These are phyloP conservation scores for Cataglyphis albicans DNA, from an alignment of 2,888 invertebrate species.

Conservation along the genomic window DNA sequence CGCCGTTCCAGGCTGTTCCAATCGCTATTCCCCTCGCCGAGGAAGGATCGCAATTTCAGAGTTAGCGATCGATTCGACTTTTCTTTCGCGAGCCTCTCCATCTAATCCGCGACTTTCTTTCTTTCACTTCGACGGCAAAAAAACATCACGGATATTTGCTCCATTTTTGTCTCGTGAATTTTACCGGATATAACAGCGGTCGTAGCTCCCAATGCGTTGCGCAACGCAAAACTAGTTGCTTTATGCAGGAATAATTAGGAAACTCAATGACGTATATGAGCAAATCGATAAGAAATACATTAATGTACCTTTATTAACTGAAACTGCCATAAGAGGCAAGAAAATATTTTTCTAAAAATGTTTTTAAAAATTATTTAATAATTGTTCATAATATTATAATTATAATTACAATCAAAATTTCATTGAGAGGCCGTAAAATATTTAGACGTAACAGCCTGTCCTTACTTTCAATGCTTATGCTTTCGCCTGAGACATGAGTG, in stretches of 20 bases:
- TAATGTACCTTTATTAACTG: neutral
- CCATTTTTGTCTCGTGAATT: conserved; percentile 58
- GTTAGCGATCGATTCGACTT: conserved; percentile 55
- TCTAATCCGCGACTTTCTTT: conserved; percentile 54
- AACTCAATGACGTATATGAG: conserved; percentile 9
- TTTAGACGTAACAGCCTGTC: neutral
- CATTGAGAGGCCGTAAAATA: neutral
- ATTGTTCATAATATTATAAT: conserved; percentile 28
- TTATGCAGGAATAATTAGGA: conserved; percentile 1
- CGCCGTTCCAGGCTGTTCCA: conserved; percentile 49
- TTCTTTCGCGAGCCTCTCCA: conserved; percentile 32
- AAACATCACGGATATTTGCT: conserved; percentile 21
- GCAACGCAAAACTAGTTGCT: conserved; percentile 31
- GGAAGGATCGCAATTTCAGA: conserved; percentile 66
- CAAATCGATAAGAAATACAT: neutral
- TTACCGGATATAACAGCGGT: conserved; percentile 64
- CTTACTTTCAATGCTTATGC: neutral
- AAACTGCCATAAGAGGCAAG: neutral
- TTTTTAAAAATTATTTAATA: neutral
- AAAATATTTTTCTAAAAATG: neutral
- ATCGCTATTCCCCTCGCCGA: conserved; percentile 53
- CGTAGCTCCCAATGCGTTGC: conserved; percentile 53
- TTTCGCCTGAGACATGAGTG: conserved; percentile 30
- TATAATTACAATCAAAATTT: conserved; percentile 9
- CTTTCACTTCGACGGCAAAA: conserved; percentile 48